Evolutionary conservation across 2,888 invertebrate genomes (phyloP).

Genomic region (Scaeva pyrastri): DNA sequence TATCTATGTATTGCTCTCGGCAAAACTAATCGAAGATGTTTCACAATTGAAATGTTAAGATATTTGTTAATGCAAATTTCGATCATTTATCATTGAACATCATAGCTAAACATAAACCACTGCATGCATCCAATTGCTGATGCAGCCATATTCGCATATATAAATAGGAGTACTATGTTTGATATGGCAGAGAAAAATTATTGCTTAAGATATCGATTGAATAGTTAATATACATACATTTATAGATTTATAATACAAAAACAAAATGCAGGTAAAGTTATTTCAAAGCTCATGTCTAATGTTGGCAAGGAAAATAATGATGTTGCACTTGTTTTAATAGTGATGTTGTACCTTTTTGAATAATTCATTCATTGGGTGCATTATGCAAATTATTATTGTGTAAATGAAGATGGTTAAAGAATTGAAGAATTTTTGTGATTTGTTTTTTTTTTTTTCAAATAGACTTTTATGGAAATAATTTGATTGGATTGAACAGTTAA

Average conservation of each 20-base stretch:
- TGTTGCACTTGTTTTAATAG: slow-evolving; percentile 40
- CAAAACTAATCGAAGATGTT: slow-evolving; percentile 9
- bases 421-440: background rate
- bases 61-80: slow-evolving; percentile 37
- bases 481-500: no score
- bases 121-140: background rate
- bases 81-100: slow-evolving; percentile 22
- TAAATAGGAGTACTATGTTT: no score
- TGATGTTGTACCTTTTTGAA: background rate
- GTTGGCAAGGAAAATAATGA: slow-evolving; percentile 16
- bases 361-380: slow-evolving; percentile 12
- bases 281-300: slow-evolving; percentile 12
- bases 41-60: slow-evolving; percentile 40
- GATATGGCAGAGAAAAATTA: background rate
- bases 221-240: slow-evolving; percentile 30
- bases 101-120: background rate
- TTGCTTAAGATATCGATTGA: slow-evolving; percentile 20
- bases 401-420: slow-evolving; percentile 1
- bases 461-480: background rate
- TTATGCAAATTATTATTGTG: slow-evolving; percentile 3
- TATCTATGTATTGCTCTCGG: no score
- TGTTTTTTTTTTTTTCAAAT: background rate
- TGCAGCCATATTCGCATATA: background rate
- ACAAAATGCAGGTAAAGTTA: background rate
- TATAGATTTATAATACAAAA: background rate